Evolutionary conservation across 2,797 vertebrate genomes (phyloP).

Genomic region (Apogon hyalosoma): DNA sequence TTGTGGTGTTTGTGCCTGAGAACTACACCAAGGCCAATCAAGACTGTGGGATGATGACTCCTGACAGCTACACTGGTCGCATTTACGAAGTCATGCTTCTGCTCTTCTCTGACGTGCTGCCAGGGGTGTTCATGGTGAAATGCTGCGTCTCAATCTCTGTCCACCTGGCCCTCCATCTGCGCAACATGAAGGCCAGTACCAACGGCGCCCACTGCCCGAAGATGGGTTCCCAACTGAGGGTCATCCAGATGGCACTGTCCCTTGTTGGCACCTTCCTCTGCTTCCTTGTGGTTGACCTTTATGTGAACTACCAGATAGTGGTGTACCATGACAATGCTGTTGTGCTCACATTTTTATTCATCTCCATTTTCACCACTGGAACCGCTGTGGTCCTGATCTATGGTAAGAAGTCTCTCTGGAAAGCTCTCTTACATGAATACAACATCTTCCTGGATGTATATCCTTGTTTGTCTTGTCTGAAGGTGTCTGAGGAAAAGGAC

Average conservation of each 20-base stretch:
- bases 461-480: constrained; percentile 73
- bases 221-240: constrained; percentile 81
- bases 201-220: constrained; percentile 80
- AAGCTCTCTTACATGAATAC: constrained; percentile 67
- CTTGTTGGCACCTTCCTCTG: constrained; percentile 73
- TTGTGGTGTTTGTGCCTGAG: constrained; percentile 50
- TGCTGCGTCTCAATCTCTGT: constrained; percentile 84
- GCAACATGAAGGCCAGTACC: constrained; percentile 80
- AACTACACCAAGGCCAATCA: constrained; percentile 6
- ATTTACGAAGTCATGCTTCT: constrained; percentile 73
- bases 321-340: constrained; percentile 66
- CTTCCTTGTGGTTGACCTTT: constrained; percentile 80
- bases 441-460: constrained; percentile 72
- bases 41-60: constrained; percentile 72
- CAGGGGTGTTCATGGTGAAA: constrained; percentile 81
- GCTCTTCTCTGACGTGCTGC: constrained; percentile 76
- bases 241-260: constrained; percentile 81
- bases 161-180: constrained; percentile 81
- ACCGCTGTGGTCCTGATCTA: constrained; percentile 80
- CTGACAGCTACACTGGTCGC: constrained; percentile 4
- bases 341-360: constrained; percentile 69
- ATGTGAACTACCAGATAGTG: constrained; percentile 69
- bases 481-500: constrained; percentile 69
- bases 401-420: constrained; percentile 83
- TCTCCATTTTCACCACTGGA: constrained; percentile 74